Evolutionary conservation across 2,888 invertebrate species (phyloP).

Genomic region (Lamellibrachia satsuma): DNA sequence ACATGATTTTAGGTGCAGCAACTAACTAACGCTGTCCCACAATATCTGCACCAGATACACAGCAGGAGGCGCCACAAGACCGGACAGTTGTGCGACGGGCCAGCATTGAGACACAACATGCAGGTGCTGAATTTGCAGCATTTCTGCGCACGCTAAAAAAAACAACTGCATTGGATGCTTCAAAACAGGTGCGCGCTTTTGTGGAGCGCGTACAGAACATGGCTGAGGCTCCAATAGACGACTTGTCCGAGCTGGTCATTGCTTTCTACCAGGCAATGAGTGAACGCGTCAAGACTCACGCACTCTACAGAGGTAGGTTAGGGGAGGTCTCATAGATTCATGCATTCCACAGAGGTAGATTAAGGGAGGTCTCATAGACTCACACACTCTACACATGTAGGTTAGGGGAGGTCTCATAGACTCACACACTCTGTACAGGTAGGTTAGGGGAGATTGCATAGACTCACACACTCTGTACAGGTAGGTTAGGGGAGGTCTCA

Average conservation of each 20-base stretch:
- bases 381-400: too few species aligned
- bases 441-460: too few species aligned
- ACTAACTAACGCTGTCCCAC: neutral
- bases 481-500: too few species aligned
- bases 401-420: too few species aligned
- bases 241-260: constrained; percentile 88
- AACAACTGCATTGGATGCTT: constrained; percentile 67
- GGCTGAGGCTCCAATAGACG: constrained; percentile 60
- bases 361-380: too few species aligned
- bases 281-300: constrained; percentile 74
- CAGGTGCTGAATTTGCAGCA: constrained; percentile 64
- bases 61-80: constrained; percentile 18
- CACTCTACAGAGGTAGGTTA: constrained; percentile 60
- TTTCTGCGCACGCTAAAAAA: constrained; percentile 63
- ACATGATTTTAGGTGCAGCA: neutral
- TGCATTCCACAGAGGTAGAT: neutral
- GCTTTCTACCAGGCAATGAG: constrained; percentile 85
- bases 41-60: neutral
- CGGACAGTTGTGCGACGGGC: constrained; percentile 25
- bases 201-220: constrained; percentile 65
- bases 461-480: too few species aligned
- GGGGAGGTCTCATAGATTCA: neutral
- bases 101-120: constrained; percentile 64
- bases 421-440: too few species aligned
- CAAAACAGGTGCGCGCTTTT: constrained; percentile 72